Base-by-base conservation (phyloP, 2,113 vertebrate genomes). In the Neolamprologus kungweensis region DNA sequence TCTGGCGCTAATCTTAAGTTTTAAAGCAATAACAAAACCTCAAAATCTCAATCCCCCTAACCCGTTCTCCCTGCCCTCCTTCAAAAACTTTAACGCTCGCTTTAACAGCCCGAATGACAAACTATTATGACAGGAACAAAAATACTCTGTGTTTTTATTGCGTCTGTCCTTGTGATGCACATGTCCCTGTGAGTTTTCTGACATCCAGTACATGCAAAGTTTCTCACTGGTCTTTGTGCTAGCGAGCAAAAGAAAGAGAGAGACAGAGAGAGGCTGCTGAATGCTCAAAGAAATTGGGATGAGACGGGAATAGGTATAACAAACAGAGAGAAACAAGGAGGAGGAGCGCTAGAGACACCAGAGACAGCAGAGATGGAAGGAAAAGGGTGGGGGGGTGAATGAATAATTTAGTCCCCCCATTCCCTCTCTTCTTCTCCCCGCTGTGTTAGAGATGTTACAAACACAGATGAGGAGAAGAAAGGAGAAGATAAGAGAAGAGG, bases 341-440 rank as follows among this genome's bases (percentile, higher is more conserved):
- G 45, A 86, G 80, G 68, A 83, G 55, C 51, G 63, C 47, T 53
- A 9, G 83, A 86, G 75, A 91, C 37, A 11, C 23, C 5, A 60
- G 84, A 83, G 81, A 84, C 51, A 63, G 84, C 75, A 90, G 87
- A 91, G 81, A 65, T 84, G 47, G 86, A 88, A 82, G 82, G 82
- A 88, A 86, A 35, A 42, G 47, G 53, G 5, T 9, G 9, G 9
- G 33, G 55, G 65, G 3, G 45, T 37, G 50, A 33, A 94, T 95
- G 86, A 95, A 94, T 94, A 90, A 94, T 95, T 94, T 85, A 94
- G 80, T 82, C 54, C 3, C 83, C 84, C 82, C 79, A 42, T 92
- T 92, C 84, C 83, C 68, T 87, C 83, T 54, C 81, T 81, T 16
- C 71, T 85, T 71, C 85, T 79, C 84, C 82, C 84, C 3, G 33